A percentile compares a stretch with the other conserved stretches of the same genome.
Conservation (phyloP, 2,888 invertebrate species). For the Platypus cylindrus region DNA sequence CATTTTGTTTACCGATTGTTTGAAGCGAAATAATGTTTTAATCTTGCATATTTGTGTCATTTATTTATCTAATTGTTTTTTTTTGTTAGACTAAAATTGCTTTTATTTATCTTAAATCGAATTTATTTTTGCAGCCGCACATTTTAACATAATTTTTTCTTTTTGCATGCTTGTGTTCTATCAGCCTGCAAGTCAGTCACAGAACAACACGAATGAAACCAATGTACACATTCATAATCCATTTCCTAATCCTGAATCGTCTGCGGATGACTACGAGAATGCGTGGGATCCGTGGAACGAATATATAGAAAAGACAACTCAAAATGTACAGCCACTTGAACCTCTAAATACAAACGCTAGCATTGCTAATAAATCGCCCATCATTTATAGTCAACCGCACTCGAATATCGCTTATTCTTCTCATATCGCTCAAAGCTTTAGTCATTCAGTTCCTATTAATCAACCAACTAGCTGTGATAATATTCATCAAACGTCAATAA, state of each 20-base stretch:
- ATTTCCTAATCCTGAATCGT: slow-evolving; percentile 11
- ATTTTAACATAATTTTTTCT: slow-evolving; percentile 23
- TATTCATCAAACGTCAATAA: no score
- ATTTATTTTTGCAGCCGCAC: slow-evolving; percentile 5
- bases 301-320: slow-evolving; percentile 34
- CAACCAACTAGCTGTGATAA: slow-evolving; percentile 5
- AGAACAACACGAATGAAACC: slow-evolving; percentile 12
- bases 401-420: slow-evolving; percentile 8
- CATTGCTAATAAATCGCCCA: slow-evolving; percentile 19
- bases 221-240: slow-evolving; percentile 10
- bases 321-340: slow-evolving; percentile 23
- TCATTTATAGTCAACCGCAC: slow-evolving; percentile 19
- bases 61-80: no score
- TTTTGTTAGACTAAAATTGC: no score
- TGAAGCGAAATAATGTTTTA: no score
- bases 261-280: slow-evolving; percentile 27
- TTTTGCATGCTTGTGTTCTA: slow-evolving; percentile 32
- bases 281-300: slow-evolving; percentile 65
- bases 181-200: slow-evolving; percentile 18
- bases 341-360: slow-evolving; percentile 31
- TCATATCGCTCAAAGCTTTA: slow-evolving; percentile 11
- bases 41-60: no score
- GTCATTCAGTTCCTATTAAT: slow-evolving; percentile 11
- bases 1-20: no score
- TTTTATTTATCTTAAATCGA: slow-evolving; percentile 3